Percentiles rank a stretch among this genome's conserved stretches.
Evolutionary conservation across 2,797 vertebrate species (phyloP).

Genomic region (Erethizon dorsatum): DNA sequence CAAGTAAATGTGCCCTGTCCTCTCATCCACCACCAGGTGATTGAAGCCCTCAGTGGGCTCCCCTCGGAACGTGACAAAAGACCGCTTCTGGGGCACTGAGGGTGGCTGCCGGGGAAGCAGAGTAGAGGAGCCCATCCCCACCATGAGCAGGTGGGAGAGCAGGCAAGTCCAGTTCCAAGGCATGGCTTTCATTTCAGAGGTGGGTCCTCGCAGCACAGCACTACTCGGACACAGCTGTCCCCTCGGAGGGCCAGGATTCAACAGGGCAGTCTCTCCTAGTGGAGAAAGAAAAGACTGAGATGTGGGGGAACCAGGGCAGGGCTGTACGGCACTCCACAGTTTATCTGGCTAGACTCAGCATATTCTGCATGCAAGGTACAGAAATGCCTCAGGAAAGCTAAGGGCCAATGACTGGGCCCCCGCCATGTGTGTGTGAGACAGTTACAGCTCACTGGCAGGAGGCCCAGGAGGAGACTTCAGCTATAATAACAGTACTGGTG

Average conservation of each 20-base stretch:
- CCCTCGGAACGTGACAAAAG: conserved; percentile 93
- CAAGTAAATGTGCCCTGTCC: conserved; percentile 97
- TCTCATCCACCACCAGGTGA: conserved; percentile 97
- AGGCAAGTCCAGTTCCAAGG: conserved; percentile 94
- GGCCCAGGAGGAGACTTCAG: neutral
- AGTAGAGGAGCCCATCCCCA: conserved; percentile 89
- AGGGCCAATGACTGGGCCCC: no score
- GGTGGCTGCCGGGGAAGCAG: conserved; percentile 87
- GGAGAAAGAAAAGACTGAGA: conserved; percentile 82
- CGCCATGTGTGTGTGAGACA: neutral
- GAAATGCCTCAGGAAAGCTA: no score
- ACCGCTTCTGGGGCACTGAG: conserved; percentile 89
- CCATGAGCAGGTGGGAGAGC: conserved; percentile 92
- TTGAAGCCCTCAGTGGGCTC: conserved; percentile 96
- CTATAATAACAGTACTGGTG: neutral
- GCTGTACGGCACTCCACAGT: neutral
- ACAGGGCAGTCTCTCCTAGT: conserved; percentile 91
- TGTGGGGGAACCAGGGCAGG: no score
- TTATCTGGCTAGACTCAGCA: neutral
- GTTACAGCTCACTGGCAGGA: neutral
- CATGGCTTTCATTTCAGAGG: conserved; percentile 90
- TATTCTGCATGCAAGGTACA: accelerated
- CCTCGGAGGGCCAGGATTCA: conserved; percentile 89
- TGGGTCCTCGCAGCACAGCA: neutral
- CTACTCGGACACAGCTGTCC: conserved; percentile 85